Percentiles rank a stretch among this genome's conserved stretches.
These are phyloP conservation scores for Liasis olivaceus DNA, from an alignment of 2,797 vertebrate species.

Conservation along the genomic window DNA sequence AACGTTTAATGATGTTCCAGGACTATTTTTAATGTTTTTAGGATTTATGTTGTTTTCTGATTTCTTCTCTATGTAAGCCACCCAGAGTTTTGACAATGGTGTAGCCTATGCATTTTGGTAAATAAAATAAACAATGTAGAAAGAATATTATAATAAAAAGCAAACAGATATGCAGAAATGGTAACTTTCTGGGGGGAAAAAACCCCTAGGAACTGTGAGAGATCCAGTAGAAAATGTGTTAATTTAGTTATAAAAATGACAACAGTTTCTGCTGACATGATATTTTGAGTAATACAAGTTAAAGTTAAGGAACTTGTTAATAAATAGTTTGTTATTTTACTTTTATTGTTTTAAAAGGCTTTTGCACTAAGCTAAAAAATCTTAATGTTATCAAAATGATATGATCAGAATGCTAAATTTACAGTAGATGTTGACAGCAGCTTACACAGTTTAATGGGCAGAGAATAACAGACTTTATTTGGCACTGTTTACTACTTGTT, in stretches of 20 bases:
- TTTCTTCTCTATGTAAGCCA: neutral
- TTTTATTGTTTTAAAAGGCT: neutral
- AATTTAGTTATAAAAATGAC: slow-evolving; percentile 42
- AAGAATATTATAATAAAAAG: neutral
- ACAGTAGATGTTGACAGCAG: neutral
- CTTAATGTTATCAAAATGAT: slow-evolving; percentile 2
- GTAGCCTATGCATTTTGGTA: neutral
- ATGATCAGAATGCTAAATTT: slow-evolving; percentile 28
- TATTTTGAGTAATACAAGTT: slow-evolving; percentile 50
- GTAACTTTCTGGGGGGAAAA: neutral
- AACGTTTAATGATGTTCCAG: neutral
- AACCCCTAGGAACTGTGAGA: neutral
- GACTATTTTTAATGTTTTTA: neutral
- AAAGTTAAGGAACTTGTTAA: neutral
- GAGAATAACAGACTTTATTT: slow-evolving; percentile 1
- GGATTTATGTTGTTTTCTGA: neutral
- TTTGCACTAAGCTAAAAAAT: neutral
- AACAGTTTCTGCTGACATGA: slow-evolving; percentile 56
- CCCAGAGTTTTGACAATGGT: neutral
- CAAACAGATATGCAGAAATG: slow-evolving; percentile 3
- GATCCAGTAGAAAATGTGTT: neutral
- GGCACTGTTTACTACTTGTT: slow-evolving; percentile 31
- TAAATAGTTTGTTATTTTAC: neutral
- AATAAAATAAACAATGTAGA: neutral
- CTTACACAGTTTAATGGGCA: neutral